Evolutionary conservation across 2,888 invertebrate species (phyloP), one percentile per base, ranked within the genome.

Genomic region (Cryptocephalus moraei): DNA sequence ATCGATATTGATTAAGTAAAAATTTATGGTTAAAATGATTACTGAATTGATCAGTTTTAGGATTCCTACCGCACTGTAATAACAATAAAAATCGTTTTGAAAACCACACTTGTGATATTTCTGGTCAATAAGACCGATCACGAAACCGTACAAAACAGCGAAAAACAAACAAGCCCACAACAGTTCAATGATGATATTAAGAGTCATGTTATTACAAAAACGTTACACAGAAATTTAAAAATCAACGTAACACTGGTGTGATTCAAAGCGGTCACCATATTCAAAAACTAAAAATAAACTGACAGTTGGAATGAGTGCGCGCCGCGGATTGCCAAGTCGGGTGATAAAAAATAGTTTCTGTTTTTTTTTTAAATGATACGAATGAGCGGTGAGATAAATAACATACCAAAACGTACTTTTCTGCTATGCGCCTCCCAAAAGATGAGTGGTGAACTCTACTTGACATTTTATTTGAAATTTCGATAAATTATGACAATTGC

Each of bases 111-210:
- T 36, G 3, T 12, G 36, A 6, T 11, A 36, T 11, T 36, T 36
- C 6, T 36, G n/a, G 6, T 40, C 40, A 12, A 40, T 6, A 4
- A 54, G 31, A 32, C 65, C 66, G 36, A 62, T 52, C 9, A 61
- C 49, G 51, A 68, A 65, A 14, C 64, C 66, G 51, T 61, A 64
- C 39, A 65, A 48, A 33, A 63, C 56, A 44, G 62, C 52, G 8
- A 59, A 43, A 38, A 66, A 50, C 34, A 63, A 46, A 22, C 55
- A 43, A 43, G 52, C 54, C 68, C 66, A 67, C 42, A 58, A 41
- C 31, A 52, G 46, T 33, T 56, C 49, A 9, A 43, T 41, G 36
- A 36, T 22, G 22, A 22, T 22, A 22, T 22, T 22, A 22, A 22
- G 22, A 22, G 22, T 22, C 22, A 22, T 22, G 22, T 22, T 22